Evolutionary conservation across 37 sponge, comb jelly and placozoan species (phyloP).

Genomic region (Petrosia ficiformis): DNA sequence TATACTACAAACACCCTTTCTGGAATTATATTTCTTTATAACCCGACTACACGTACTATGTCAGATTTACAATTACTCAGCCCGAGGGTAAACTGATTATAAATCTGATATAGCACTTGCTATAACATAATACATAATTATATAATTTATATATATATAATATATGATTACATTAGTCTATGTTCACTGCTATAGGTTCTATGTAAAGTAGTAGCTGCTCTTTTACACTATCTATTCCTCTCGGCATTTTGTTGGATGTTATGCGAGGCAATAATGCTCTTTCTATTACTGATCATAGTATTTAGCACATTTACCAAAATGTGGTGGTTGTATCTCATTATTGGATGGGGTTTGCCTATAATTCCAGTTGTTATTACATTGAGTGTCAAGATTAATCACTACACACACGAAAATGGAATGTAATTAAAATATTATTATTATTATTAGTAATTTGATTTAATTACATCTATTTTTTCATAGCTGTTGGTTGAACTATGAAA

Average conservation of each 20-base stretch:
- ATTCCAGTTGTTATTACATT: not conserved
- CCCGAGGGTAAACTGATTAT: no score
- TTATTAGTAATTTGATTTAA: no score
- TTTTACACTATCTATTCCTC: conserved; percentile 51
- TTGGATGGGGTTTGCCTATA: conserved; percentile 33
- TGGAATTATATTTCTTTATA: no score
- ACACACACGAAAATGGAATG: not conserved
- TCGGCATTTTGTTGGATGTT: conserved; percentile 66
- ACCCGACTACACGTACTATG: no score
- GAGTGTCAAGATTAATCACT: not conserved
- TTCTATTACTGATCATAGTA: conserved; percentile 53
- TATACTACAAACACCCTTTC: no score
- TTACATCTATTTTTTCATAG: conserved; percentile 3
- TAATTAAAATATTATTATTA: not conserved
- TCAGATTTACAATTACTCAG: no score
- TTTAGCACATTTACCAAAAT: conserved; percentile 24
- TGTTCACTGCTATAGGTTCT: conserved; percentile 10
- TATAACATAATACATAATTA: no score
- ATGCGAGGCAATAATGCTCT: conserved; percentile 67
- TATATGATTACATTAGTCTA: not conserved
- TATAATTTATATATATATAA: not conserved
- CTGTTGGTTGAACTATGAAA: conserved; percentile 34
- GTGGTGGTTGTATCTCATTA: conserved; percentile 53
- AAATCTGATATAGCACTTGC: no score
- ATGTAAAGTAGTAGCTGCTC: conserved; percentile 28